Base-by-base conservation (phyloP, 2,797 vertebrate species). In the Liparis tanakae region DNA sequence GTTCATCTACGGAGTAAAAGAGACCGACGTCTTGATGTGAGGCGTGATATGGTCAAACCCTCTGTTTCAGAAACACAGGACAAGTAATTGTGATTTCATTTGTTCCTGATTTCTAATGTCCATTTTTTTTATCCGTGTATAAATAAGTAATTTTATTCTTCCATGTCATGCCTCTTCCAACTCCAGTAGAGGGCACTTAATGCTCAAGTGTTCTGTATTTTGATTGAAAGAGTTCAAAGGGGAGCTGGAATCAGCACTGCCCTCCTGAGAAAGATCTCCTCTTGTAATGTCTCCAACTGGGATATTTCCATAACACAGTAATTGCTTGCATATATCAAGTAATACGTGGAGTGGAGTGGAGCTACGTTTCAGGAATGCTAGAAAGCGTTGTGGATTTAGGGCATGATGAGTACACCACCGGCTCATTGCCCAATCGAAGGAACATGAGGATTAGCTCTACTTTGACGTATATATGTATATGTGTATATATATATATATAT, bases 141-240 rank as follows among this genome's bases (percentile, higher is more conserved):
- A 7, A n/a, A 30, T 15, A 37, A 18, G 67, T 34, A 1, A 1
- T 20, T 17, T 14, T 43, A 33, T 2, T 57, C 22, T 54, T 25
- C 37, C 12, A 34, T 67, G 77, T 44, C 59, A 51, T 55, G 7
- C 10, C 4, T 0, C 36, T 7, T 36, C 0, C 9, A 6, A 0
- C 15, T 62, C 84, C 91, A 81, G 68, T n/a, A 91, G 91, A 82
- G 83, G 85, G 82, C 82, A 30, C 65, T 58, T 46, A 22, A 55
- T 64, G 70, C 53, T 80, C 65, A 70, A 5, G 12, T 54, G 77
- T 53, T 18, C 30, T n/a, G 10, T 6, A 12, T 17, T 5, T 3
- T 12, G 18, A 5, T 37, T 58, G 12, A n/a, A 9, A 33, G 9
- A 56, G 33, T 57, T 18, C 10, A 36, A 36, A 51, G 7, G 12